Conservation (phyloP, 1,140 invertebrate species). For the Coenobita brevimanus region DNA sequence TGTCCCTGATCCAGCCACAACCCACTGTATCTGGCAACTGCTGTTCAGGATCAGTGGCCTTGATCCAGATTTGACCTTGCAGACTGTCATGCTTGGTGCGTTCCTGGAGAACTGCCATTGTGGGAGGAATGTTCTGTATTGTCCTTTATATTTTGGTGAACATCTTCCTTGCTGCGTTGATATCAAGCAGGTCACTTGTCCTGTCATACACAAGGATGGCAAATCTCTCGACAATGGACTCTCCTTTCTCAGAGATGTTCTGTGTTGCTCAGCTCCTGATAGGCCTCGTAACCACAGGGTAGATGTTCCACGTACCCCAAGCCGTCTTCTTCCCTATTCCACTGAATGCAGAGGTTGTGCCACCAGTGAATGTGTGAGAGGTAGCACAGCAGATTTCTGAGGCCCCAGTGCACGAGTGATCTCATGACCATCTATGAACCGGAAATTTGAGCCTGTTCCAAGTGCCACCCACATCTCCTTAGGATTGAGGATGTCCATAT, state of each 20-base stretch:
- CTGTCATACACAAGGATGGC: too few relatives aligned
- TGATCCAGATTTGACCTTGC: background rate
- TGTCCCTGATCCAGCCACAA: too few relatives aligned
- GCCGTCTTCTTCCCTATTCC: too few relatives aligned
- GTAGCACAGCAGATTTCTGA: background rate
- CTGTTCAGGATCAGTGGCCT: background rate
- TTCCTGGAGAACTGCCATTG: too few relatives aligned
- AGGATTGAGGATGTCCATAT: conserved; percentile 16
- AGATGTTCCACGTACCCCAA: background rate
- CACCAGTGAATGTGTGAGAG: background rate
- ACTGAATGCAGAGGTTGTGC: too few relatives aligned
- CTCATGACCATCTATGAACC: background rate
- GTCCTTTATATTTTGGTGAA: too few relatives aligned
- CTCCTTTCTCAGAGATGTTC: background rate
- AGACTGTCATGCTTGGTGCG: background rate
- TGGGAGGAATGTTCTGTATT: too few relatives aligned
- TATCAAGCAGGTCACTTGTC: background rate
- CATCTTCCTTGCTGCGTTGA: conserved; percentile 1
- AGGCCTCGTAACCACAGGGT: background rate
- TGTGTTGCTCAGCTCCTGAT: background rate
- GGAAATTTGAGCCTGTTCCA: too few relatives aligned
- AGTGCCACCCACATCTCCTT: background rate
- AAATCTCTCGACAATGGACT: too few relatives aligned
- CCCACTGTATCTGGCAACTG: too few relatives aligned
- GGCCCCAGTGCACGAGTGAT: conserved; percentile 7